These are phyloP conservation scores for Pandion haliaetus DNA, from an alignment of 2,113 vertebrate species.

Conservation along the genomic window DNA sequence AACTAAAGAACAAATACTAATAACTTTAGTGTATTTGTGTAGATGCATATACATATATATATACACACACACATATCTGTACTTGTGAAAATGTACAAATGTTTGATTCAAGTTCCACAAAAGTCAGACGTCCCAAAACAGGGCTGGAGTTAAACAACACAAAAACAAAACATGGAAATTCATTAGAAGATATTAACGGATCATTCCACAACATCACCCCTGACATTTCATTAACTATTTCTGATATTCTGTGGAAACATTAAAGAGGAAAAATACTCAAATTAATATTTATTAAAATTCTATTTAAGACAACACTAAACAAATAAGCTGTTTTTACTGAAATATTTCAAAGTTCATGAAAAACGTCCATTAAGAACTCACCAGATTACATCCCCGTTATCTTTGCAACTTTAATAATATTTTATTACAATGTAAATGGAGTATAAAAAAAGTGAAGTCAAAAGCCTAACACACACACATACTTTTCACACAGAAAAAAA, in stretches of 20 bases:
- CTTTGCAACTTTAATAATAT: background rate
- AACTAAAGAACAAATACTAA: background rate
- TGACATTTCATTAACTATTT: background rate
- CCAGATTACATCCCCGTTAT: background rate
- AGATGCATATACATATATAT: rapidly evolving
- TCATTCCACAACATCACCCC: background rate
- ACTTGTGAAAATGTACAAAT: background rate
- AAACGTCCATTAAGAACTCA: background rate
- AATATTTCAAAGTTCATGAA: background rate
- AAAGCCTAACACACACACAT: background rate
- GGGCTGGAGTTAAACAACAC: background rate
- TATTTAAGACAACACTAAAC: background rate
- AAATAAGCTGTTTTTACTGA: background rate
- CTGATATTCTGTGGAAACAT: background rate
- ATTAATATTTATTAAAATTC: background rate
- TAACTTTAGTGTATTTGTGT: background rate
- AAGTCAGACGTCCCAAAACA: background rate
- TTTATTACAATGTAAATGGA: background rate
- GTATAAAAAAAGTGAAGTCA: background rate
- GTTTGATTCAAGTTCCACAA: background rate
- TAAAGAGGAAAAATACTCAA: background rate
- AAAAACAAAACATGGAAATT: background rate
- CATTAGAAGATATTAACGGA: background rate
- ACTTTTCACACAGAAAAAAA: background rate
- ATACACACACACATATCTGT: background rate